Evolutionary conservation across 2,797 vertebrate genomes (phyloP), one percentile per base, ranked within the genome.

Genomic region (Acipenser transmontanus): DNA sequence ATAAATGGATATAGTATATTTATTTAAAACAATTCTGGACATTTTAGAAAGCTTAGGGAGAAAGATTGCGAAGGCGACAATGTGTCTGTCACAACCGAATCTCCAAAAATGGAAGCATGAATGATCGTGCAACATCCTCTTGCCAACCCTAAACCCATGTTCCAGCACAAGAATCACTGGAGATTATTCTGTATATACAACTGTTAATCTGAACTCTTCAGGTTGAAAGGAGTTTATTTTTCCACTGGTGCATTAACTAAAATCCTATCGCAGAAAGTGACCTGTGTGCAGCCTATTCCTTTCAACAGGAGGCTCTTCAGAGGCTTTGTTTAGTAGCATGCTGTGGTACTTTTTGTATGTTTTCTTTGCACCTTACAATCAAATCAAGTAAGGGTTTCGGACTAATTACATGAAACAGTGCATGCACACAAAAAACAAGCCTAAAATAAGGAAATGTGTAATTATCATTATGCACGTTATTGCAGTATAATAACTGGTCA

Each of bases 131-230:
- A 62, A 47, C 61, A 47, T 60, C 49, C 66, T 59, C 20, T 34
- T 60, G 49, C n/a, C 62, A n/a, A 50, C 34, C 56, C 20, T 61
- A 11, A 70, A 47, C 61, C 61, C 64, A 62, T 56, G 65, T 66
- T 69, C 61, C 67, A 64, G 64, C 67, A 66, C 69, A 71, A 63
- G 48, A 64, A 69, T 62, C 64, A 63, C 61, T 61, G 62, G 69
- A 71, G 69, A 73, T 73, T 71, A 73, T 64, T 65, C 57, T 68
- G 66, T 68, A 65, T 68, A 73, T 63, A 70, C 61, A 70, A 49
- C 47, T 34, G 50, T 66, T 63, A 69, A 66, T 70, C 61, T 69
- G 64, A 47, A 12, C 61, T 71, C 66, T 70, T 64, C 50, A 57
- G 71, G 61, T 71, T 73, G 63, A 73, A 73, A 73, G 64, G 59